Evolutionary conservation across 1,140 invertebrate genomes (phyloP).

Genomic region (Hyposmocoma kahamanoa): DNA sequence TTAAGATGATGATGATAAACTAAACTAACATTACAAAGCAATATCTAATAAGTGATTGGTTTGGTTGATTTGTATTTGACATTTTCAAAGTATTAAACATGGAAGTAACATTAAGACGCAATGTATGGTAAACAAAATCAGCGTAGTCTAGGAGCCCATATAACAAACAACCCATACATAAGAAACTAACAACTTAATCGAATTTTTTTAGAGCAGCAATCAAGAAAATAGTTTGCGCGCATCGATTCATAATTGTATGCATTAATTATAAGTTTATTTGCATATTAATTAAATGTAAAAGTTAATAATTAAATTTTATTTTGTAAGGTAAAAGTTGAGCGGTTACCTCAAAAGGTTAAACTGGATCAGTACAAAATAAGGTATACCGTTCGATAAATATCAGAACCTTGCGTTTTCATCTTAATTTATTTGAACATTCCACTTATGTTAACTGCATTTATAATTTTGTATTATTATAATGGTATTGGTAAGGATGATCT

Average conservation of each 20-base stretch:
- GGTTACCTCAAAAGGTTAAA: conserved; percentile 22
- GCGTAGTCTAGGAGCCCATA: background rate
- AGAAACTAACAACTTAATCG: conserved; percentile 35
- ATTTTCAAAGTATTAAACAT: too few relatives aligned
- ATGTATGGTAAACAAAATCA: background rate
- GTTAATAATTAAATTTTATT: conserved; percentile 39
- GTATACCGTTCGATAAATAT: too few relatives aligned
- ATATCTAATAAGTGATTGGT: too few relatives aligned
- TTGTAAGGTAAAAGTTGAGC: conserved; percentile 34
- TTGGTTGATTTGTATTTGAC: too few relatives aligned
- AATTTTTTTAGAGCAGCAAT: conserved; percentile 5
- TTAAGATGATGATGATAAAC: too few relatives aligned
- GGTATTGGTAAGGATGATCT: too few relatives aligned
- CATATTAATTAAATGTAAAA: conserved; percentile 41
- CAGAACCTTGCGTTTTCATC: too few relatives aligned
- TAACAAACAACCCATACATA: background rate
- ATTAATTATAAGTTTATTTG: conserved; percentile 26
- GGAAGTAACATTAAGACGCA: too few relatives aligned
- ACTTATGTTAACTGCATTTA: too few relatives aligned
- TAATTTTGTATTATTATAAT: too few relatives aligned
- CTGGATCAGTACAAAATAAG: background rate
- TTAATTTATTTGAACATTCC: too few relatives aligned
- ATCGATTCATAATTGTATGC: conserved; percentile 9
- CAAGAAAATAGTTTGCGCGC: conserved; percentile 18
- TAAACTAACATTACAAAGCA: too few relatives aligned